Evolutionary conservation across 2,113 vertebrate species (phyloP), one percentile per base, ranked within the genome.

Genomic region (Eudyptes chrysolophus): DNA sequence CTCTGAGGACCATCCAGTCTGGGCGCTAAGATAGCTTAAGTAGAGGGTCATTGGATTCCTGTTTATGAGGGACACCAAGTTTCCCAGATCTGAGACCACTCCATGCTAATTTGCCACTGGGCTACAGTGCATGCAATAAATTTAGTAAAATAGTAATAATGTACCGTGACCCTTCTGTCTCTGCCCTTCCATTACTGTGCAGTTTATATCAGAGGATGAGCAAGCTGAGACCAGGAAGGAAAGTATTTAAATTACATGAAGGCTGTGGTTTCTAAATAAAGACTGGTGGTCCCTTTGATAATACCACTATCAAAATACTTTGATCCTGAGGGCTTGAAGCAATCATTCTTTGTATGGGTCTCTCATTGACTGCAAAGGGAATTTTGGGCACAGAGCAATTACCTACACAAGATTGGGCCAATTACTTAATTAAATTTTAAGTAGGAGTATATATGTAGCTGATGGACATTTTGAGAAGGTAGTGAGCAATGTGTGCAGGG

Each of bases 381-480:
- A 85, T 95, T 96, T 58, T 84, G 62, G 74, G 48, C 90, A 95
- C 94, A 96, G 89, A 92, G 84, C 94, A 96, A 95, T 92, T 97
- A 94, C 72, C 36, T 22, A 65, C 83, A 95, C n/a, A 94, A 91
- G 80, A 87, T 0, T 81, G 79, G 84, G 81, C 75, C 94, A 94
- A 92, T 88, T 94, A 96, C 81, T 94, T 88, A 90, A 97, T 96
- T 96, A 94, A 95, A 91, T 88, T 91, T 88, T 94, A 87, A 92
- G 79, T 57, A 70, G 51, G 27, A 93, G 51, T 62, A 70, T 92
- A 92, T 65, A 55, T 55, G 57, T 70, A 94, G 71, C 88, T 94
- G 93, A 81, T 94, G 84, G 92, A 64, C 83, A 77, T 92, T 97
- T 92, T 48, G 36, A 77, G 79, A 95, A 71, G 57, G 64, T 79